These are phyloP conservation scores for Tenrec ecaudatus DNA, from an alignment of 2,113 vertebrate genomes.

Conservation along the genomic window DNA sequence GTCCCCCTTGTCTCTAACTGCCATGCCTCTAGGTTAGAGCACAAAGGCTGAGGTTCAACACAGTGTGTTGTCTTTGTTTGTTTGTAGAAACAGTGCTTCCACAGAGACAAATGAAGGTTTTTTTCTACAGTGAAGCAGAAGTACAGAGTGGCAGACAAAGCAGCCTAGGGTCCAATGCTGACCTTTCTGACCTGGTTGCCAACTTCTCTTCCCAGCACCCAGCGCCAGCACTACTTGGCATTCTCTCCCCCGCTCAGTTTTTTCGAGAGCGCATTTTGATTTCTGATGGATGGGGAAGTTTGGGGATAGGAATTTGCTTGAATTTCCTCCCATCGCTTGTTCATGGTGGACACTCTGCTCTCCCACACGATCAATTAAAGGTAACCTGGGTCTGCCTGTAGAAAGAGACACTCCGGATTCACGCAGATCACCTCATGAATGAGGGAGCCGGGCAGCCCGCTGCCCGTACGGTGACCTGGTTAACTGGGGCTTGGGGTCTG, in stretches of 20 bases:
- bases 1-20: background rate
- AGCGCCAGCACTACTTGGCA: background rate
- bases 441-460: background rate
- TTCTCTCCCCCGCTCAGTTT: background rate
- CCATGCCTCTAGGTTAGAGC: background rate
- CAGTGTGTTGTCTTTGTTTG: background rate
- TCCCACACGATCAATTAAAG: constrained; percentile 56
- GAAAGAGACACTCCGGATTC: background rate
- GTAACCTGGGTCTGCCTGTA: background rate
- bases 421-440: background rate
- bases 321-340: constrained; percentile 59
- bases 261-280: background rate
- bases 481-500: background rate
- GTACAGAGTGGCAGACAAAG: background rate
- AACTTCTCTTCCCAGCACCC: background rate
- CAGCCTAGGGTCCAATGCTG: background rate
- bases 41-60: background rate
- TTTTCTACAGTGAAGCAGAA: background rate
- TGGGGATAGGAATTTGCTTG: constrained; percentile 48
- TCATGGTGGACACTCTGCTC: background rate
- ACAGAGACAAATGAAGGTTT: constrained; percentile 8
- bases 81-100: constrained; percentile 3
- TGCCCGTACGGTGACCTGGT: background rate
- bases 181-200: background rate
- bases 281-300: background rate